Evolutionary conservation across 1,140 invertebrate species (phyloP), one percentile per base, ranked within the genome.

Genomic region (Drosophila tristis): DNA sequence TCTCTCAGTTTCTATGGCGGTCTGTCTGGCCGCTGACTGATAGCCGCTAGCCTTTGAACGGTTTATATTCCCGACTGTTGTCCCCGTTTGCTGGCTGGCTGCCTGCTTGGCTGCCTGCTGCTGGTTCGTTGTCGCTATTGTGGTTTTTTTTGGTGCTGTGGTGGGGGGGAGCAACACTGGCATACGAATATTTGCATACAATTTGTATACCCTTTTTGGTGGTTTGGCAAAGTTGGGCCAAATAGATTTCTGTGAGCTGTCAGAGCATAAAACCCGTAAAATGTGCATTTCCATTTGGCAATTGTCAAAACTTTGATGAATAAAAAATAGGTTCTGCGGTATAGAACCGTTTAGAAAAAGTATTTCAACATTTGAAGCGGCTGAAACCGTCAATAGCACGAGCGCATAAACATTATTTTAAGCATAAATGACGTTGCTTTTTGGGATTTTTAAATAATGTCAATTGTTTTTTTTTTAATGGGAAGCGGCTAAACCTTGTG

Each of bases 161-260:
- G 3, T 25, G 44, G 50, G 16, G 16, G 16, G 16, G 16, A 57
- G 48, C 49, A 49, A 16, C 16, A 16, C 16, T 16, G 20, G 1
- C 4, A 11, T 39, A 4, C 35, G 25, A 57, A 57, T 70, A 68
- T 70, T 68, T 70, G 66, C 66, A 68, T 70, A 68, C 66, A 70
- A 70, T 70, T 70, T 70, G 64, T 68, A 70, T 57, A 70, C 66
- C 29, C 66, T 70, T 70, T 68, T 44, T 68, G 47, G 51, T 31
- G 44, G n/a, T 20, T 39, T 5, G 4, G 4, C 45, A 56, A 31
- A 55, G 15, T 26, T 9, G 5, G 7, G 1, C 20, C 20, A 5
- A 31, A 42, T 25, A 25, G 31, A 68, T 70, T 70, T 56, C 68
- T 25, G 9, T 57, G 44, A 49, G 8, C 5, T 43, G n/a, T 4